Evolutionary conservation across 2,888 invertebrate species (phyloP).

Genomic region (Stenodema calcarata): DNA sequence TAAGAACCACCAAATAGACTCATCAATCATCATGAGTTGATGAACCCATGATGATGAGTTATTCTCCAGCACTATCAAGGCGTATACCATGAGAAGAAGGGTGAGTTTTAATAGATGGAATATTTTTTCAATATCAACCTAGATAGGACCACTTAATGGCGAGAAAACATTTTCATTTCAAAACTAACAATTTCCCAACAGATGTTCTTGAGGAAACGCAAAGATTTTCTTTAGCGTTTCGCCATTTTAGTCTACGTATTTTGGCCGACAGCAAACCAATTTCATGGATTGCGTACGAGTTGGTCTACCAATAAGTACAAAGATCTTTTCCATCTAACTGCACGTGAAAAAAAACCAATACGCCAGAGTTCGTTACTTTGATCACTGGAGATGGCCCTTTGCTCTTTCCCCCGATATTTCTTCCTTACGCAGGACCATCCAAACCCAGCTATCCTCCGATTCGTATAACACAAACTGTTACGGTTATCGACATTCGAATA

Average conservation of each 20-base stretch:
- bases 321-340: background rate
- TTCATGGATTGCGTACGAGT: background rate
- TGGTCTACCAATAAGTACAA: background rate
- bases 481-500: background rate
- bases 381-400: background rate
- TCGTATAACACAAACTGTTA: constrained; percentile 2
- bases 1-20: too few relatives aligned
- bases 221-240: background rate
- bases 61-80: too few relatives aligned
- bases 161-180: too few relatives aligned
- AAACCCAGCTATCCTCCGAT: background rate
- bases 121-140: too few relatives aligned
- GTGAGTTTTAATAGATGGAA: too few relatives aligned
- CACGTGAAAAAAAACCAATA: background rate
- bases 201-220: too few relatives aligned
- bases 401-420: background rate
- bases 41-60: too few relatives aligned
- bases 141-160: too few relatives aligned
- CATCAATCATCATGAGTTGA: too few relatives aligned
- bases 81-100: too few relatives aligned
- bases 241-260: background rate
- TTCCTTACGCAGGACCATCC: background rate
- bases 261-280: background rate
- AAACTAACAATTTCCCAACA: too few relatives aligned
- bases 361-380: background rate